Evolutionary conservation across 2,113 vertebrate genomes (phyloP).

Genomic region (Mus spicilegus): DNA sequence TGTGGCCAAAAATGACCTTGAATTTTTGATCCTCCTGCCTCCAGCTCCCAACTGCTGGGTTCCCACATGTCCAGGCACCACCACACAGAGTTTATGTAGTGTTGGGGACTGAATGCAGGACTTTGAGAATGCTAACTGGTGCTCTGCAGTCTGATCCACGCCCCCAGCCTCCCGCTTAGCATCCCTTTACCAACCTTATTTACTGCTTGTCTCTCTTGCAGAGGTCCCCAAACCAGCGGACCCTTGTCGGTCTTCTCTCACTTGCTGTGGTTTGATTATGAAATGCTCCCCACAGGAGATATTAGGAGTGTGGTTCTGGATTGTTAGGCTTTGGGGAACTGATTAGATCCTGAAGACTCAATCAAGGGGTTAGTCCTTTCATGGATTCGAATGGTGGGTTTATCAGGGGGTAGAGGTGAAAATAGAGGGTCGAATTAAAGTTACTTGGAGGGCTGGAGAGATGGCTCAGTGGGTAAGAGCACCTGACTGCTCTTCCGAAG

Average conservation of each 20-base stretch:
- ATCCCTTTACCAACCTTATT: background rate
- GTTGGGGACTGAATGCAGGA: background rate
- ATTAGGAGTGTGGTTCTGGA: background rate
- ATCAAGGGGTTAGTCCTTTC: background rate
- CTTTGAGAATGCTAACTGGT: background rate
- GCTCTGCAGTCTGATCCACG: too few relatives aligned
- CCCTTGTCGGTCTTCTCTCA: too few relatives aligned
- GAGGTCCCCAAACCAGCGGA: background rate
- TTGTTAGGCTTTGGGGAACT: background rate
- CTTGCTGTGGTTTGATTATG: background rate
- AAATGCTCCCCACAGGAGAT: background rate
- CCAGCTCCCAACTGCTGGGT: background rate
- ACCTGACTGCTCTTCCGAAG: too few relatives aligned
- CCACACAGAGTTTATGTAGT: background rate
- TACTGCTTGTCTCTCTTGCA: background rate
- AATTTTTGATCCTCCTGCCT: background rate
- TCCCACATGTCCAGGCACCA: background rate
- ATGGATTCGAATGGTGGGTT: background rate
- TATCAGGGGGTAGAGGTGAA: background rate
- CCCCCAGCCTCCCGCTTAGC: fast-evolving
- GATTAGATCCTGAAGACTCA: background rate
- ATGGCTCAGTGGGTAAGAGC: too few relatives aligned
- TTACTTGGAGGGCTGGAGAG: too few relatives aligned
- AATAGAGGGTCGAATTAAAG: background rate
- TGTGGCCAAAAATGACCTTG: background rate